Percentiles rank a stretch among this genome's conserved stretches.
phyloP scores from a whole-genome alignment of 2,113 vertebrate genomes.

The Ancistrus triradiatus region DNA sequence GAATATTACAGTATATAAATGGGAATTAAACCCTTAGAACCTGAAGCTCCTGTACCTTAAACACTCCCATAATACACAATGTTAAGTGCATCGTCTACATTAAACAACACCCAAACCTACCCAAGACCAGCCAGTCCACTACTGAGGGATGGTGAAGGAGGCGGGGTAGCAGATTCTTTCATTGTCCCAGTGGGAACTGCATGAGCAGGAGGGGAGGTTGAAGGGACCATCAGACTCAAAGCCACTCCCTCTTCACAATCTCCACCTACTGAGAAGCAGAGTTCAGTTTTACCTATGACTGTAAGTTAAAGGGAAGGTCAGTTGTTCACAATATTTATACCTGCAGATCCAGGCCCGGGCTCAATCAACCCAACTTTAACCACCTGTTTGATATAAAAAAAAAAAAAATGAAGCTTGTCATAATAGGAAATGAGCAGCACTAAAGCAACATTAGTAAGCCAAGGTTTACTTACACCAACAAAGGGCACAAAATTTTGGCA shows the following conservation, averaged over 20 bases:
- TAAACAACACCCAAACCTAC: constrained; percentile 41
- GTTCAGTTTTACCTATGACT: background rate
- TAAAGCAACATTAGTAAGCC: background rate
- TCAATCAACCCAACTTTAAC: constrained; percentile 77
- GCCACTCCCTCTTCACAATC: constrained; percentile 41
- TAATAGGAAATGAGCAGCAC: background rate
- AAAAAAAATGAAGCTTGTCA: background rate
- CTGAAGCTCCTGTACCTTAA: no score
- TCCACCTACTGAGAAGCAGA: constrained; percentile 21
- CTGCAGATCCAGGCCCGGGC: constrained; percentile 63
- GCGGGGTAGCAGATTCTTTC: constrained; percentile 68
- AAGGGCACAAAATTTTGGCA: constrained; percentile 79
- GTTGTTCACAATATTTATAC: constrained; percentile 54
- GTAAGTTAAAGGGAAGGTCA: no score
- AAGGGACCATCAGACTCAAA: constrained; percentile 58
- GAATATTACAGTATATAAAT: no score
- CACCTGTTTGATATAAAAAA: constrained; percentile 56
- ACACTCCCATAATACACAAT: no score
- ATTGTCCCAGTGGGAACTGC: constrained; percentile 59
- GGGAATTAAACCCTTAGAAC: no score
- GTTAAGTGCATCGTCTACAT: no score
- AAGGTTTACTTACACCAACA: constrained; percentile 68
- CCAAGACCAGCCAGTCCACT: constrained; percentile 60
- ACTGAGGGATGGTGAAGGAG: constrained; percentile 73
- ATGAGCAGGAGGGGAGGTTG: constrained; percentile 67